Evolutionary conservation across 2,797 vertebrate genomes (phyloP).

Genomic region (Xenopus petersii): DNA sequence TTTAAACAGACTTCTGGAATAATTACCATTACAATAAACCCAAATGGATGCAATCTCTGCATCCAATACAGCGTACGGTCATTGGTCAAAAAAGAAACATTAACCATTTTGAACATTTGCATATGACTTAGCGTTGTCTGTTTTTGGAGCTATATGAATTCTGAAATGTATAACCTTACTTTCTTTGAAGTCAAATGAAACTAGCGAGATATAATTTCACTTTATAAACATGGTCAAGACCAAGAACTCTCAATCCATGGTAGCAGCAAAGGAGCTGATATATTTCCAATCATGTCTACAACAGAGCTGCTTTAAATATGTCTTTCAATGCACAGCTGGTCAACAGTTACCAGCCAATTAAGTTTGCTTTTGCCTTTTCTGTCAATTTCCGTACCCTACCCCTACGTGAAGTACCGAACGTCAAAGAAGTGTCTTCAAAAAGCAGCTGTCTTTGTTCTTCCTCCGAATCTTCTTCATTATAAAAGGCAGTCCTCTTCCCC

Average conservation of each 20-base stretch:
- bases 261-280: conserved; percentile 70
- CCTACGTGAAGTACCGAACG: conserved; percentile 96
- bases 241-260: conserved; percentile 63
- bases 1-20: no score
- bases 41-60: conserved; percentile 53
- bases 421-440: conserved; percentile 97
- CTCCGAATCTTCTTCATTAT: conserved; percentile 98
- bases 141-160: no score
- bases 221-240: conserved; percentile 43
- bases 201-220: no score
- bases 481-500: conserved; percentile 94
- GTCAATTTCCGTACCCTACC: conserved; percentile 97
- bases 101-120: no score
- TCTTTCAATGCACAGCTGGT: conserved; percentile 41
- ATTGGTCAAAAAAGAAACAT: no score
- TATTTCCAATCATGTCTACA: conserved; percentile 62
- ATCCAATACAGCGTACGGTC: conserved; percentile 55
- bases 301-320: conserved; percentile 65
- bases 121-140: no score
- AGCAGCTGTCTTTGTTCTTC: conserved; percentile 97
- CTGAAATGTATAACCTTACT: conserved; percentile 72
- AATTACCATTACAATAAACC: conserved; percentile 57
- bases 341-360: conserved; percentile 90
- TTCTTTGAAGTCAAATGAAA: conserved; percentile 77
- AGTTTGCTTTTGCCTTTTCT: conserved; percentile 98